Conservation (phyloP, 1,140 invertebrate genomes). For the Drosophila truncata region DNA sequence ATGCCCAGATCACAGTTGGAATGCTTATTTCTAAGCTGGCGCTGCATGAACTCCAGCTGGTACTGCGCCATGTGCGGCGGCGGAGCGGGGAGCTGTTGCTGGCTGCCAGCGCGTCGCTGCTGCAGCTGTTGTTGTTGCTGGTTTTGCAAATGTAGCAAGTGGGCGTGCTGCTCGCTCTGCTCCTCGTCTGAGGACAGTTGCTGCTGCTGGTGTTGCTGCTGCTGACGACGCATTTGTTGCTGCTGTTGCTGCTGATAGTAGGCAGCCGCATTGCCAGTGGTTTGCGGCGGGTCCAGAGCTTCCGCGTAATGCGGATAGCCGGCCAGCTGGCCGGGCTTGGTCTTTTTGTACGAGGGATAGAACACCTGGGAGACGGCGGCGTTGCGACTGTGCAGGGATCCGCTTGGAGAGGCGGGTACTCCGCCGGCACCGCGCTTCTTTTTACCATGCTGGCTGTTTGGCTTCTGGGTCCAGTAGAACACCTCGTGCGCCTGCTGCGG, state of each 20-base stretch:
- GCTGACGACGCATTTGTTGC: constrained; percentile 58
- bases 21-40: constrained; percentile 85
- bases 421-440: constrained; percentile 68
- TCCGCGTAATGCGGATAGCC: constrained; percentile 78
- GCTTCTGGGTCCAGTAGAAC: constrained; percentile 83
- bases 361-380: constrained; percentile 80
- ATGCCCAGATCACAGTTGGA: constrained; percentile 85
- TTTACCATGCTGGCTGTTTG: constrained; percentile 78
- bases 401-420: constrained; percentile 73
- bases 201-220: constrained; percentile 66
- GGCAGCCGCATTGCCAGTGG: constrained; percentile 49
- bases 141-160: constrained; percentile 72
- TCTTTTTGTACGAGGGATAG: constrained; percentile 86
- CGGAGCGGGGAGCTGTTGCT: constrained; percentile 70
- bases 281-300: constrained; percentile 66
- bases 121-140: constrained; percentile 40
- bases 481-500: constrained; percentile 79
- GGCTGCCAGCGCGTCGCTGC: constrained; percentile 60
- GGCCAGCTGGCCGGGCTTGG: constrained; percentile 72
- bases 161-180: constrained; percentile 74
- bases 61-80: constrained; percentile 79
- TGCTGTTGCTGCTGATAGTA: constrained; percentile 76
- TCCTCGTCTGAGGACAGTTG: constrained; percentile 80
- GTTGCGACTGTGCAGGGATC: constrained; percentile 76
- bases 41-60: constrained; percentile 74